Evolutionary conservation across 2,797 vertebrate genomes (phyloP), one percentile per base, ranked within the genome.

Genomic region (Pteropus rufus): DNA sequence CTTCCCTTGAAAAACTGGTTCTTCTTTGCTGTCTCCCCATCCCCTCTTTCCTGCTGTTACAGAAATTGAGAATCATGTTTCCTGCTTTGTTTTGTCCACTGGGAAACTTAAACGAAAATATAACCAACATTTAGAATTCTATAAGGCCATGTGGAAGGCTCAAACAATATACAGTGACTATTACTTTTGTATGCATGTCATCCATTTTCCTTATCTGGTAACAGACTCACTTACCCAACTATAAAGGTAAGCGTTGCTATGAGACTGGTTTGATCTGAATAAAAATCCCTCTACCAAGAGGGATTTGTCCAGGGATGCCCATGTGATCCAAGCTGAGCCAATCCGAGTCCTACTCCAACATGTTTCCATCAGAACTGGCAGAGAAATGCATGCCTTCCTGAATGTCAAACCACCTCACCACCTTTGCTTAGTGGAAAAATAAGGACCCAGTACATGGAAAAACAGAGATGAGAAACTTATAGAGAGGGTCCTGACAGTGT

Each of bases 51-150:
- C 36, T 77, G 24, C 23, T 83, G 46, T 69, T 84, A 67, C 8
- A 80, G 58, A 95, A 82, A 89, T 36, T 26, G 82, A 76, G 49
- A 79, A n/a, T 70, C 60, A 0, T 16, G 41, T 80, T 93, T 82
- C 77, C 14, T n/a, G 73, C 21, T 65, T 81, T 60, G 49, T 34
- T 91, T 89, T 85, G 58, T 67, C 36, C 56, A 21, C 62, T 79
- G 81, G 41, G 41, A 83, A 86, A 69, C 56, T 85, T 73, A 65
- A 6, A 14, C 49, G 64, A 60, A 95, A 95, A 92, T 70, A 31
- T 86, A 6, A 49, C 41, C 67, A 73, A 49, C 19, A 44, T 19
- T 67, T 39, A 56, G 3, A 7, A 10, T 91, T 80, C 69, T 19
- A 21, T 29, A 46, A 36, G 56, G 21, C 15, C 62, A 4, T 10